Evolutionary conservation across 37 sponge, comb jelly and placozoan species (phyloP), one percentile per base, ranked within the genome.

Genomic region (Tethya wilhelma): DNA sequence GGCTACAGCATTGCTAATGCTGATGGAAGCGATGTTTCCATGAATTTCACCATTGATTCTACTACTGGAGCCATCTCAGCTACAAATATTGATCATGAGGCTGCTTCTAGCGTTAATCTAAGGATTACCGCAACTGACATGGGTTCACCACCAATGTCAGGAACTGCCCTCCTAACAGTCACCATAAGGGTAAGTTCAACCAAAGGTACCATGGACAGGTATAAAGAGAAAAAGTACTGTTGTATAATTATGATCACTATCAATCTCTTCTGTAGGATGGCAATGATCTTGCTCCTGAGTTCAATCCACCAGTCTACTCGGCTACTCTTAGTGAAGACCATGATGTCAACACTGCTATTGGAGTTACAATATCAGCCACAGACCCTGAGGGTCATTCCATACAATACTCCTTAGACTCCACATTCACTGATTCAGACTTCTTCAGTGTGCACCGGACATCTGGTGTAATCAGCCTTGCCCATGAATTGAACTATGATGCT

Each of bases 211-310:
- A 12, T 59, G 62, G 62, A 12, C 6, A 59, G 55, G 17, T 49
- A 19, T 49, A 49, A 19, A 49, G 9, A 49, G 9, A 49, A 49
- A 49, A 49, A 19, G 9, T 49, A 63, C 9, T 63, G 43, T 40
- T 70, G n/a, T 70, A 30, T 39, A 32, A 28, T 14, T 25, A 40
- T 29, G 20, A 46, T 62, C 2, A 26, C n/a, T 17, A 6, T 66
- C 7, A 53, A 2, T 55, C 56, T 56, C 29, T 68, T 58, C 60
- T 5, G 20, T 64, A 84, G 85, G 62, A 56, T 37, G 22, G 5
- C 25, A 84, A 84, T 68, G 85, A 84, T 29, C 62, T 26, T 58
- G 43, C 78, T 1, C 85, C 85, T 7, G 70, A 67, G 45, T 84
- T 84, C 64, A 25, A 56, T 36, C 26, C 3, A 26, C 29, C 46